Conservation (phyloP, 1,140 invertebrate species). For the Zophobas atratus region DNA sequence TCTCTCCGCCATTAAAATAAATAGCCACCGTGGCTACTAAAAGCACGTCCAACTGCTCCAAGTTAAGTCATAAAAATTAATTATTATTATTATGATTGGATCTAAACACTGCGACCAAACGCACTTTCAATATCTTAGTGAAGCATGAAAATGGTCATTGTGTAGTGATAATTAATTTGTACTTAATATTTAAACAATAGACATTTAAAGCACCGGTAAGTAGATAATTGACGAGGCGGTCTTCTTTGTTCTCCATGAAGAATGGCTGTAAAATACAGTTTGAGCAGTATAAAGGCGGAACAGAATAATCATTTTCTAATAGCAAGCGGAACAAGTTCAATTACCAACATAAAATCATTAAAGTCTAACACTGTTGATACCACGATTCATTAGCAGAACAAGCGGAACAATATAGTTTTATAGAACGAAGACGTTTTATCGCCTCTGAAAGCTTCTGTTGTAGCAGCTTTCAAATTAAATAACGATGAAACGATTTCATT, state of each 20-base stretch:
- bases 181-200: conserved; percentile 23
- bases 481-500: too few relatives aligned
- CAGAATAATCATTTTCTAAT: background rate
- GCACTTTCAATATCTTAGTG: conserved; percentile 5
- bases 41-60: background rate
- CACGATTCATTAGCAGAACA: too few relatives aligned
- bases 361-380: too few relatives aligned
- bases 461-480: too few relatives aligned
- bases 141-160: conserved; percentile 23
- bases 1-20: conserved; percentile 31
- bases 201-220: conserved; percentile 19
- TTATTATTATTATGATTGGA: conserved; percentile 25
- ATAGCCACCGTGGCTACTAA: conserved; percentile 16
- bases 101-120: background rate
- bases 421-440: too few relatives aligned
- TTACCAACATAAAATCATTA: background rate
- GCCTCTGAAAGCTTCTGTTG: too few relatives aligned
- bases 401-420: too few relatives aligned
- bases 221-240: conserved; percentile 22
- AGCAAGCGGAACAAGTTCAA: background rate
- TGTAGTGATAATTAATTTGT: conserved; percentile 29
- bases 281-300: conserved; percentile 3
- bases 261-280: background rate
- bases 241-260: background rate
- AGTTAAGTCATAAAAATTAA: conserved; percentile 16